Conservation (phyloP, 2,113 vertebrate genomes). For the Pyrgilauda ruficollis region DNA sequence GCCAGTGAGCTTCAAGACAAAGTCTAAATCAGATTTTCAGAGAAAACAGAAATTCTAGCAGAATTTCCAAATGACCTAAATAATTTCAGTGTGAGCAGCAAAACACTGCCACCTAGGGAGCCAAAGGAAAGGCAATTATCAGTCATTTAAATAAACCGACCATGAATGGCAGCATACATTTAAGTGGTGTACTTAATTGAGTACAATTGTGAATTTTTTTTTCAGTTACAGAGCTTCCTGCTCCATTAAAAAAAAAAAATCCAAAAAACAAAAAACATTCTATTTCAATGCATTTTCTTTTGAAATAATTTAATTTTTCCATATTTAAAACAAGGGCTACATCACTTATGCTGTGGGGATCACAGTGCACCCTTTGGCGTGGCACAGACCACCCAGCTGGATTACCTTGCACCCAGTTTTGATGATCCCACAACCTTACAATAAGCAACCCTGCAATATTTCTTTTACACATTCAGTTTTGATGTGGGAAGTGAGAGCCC, state of each 20-base stretch:
- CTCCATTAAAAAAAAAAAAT: background rate
- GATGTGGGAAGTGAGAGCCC: background rate
- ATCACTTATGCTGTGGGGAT: background rate
- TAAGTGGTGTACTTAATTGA: background rate
- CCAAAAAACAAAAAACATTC: too few species aligned
- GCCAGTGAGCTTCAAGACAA: background rate
- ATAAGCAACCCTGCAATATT: background rate
- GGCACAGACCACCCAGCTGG: background rate
- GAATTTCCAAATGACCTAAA: background rate
- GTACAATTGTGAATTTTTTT: background rate
- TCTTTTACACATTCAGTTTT: background rate
- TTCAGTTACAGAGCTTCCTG: background rate
- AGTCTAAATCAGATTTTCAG: background rate
- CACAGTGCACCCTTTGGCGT: background rate
- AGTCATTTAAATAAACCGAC: background rate
- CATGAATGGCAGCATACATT: background rate
- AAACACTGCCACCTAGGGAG: constrained; percentile 17
- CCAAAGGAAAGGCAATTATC: background rate
- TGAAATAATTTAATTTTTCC: background rate
- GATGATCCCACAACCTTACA: background rate
- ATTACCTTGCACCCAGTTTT: background rate
- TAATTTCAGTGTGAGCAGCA: background rate
- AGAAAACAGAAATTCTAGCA: background rate
- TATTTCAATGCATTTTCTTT: background rate
- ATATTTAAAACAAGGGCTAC: background rate